Evolutionary conservation across 2,113 vertebrate genomes (phyloP).

Genomic region (Actenoides hombroni): DNA sequence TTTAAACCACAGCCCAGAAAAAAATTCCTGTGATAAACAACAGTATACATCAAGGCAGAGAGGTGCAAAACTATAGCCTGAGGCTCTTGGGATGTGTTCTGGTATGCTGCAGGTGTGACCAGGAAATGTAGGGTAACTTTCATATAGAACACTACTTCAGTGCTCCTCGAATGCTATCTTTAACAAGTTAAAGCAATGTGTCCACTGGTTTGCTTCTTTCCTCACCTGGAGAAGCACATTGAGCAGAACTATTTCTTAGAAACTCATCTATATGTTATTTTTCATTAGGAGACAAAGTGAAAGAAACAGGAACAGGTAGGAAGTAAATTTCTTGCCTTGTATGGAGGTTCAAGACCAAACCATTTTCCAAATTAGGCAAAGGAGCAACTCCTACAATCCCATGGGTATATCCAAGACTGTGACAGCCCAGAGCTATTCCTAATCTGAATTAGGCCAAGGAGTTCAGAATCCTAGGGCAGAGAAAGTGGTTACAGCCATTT

Average conservation of each 20-base stretch:
- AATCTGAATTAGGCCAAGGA: not conserved
- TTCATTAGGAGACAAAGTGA: not conserved
- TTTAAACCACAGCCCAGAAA: not conserved
- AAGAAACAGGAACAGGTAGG: not conserved
- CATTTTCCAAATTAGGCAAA: not conserved
- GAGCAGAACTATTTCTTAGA: not conserved
- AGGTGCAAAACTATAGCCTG: not conserved
- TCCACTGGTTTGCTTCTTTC: not conserved
- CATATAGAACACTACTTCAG: not conserved
- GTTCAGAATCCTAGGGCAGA: not conserved
- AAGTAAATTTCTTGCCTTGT: not conserved
- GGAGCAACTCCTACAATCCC: not conserved
- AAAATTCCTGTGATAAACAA: not conserved
- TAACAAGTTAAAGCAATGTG: not conserved
- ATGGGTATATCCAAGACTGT: not conserved
- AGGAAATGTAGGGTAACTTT: not conserved
- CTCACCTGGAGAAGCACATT: not conserved
- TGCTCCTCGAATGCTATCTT: not conserved
- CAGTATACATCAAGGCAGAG: not conserved
- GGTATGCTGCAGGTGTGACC: not conserved
- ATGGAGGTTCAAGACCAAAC: not conserved
- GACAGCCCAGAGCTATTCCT: not conserved
- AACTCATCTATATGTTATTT: not conserved
- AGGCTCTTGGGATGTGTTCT: not conserved
- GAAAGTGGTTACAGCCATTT: not conserved